Evolutionary conservation across 2,888 invertebrate genomes (phyloP), one percentile per base, ranked within the genome.

Genomic region (Melanotus villosus): DNA sequence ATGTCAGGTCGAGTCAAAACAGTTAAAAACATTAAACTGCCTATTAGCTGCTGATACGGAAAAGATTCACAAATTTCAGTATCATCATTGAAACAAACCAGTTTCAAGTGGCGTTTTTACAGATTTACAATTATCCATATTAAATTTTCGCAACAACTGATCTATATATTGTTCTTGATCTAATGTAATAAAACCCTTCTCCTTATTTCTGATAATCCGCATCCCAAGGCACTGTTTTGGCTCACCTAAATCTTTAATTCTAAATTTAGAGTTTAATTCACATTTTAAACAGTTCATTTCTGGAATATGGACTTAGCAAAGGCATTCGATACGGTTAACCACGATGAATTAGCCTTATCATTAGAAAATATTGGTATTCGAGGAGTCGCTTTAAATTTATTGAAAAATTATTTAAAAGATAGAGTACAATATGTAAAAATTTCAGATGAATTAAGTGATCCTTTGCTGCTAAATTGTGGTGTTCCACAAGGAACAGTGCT

Each of bases 191-290:
- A 34, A 10, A 30, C 52, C 41, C 18, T 67, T 62, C 14, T 72
- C 36, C 32, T 70, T 64, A 56, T 73, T 69, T 12, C 45, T 66
- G 6, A 30, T 60, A 21, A 77, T 65, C 47, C 65, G 32, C 63
- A 77, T 75, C 1, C 77, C 77, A 19, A 78, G 64, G 70, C 69
- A 73, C 14, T 74, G 38, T 57, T 70, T 73, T 18, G 43, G 43
- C 19, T 73, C 45, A 9, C 75, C 75, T 47, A 78, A 70, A 64
- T 75, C 72, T 66, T 77, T 77, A 12, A 76, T 70, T 63, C 71
- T 72, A 73, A 77, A 78, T 10, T 62, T 66, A 21, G 34, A 14
- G 47, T 62, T 56, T 19, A 78, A 70, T 23, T 71, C 26, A 6
- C 18, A 7, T 65, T 72, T 73, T 50, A 76, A 38, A 45, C n/a